These are phyloP conservation scores for Loriculus beryllinus DNA, from an alignment of 2,797 vertebrate species.

Conservation along the genomic window DNA sequence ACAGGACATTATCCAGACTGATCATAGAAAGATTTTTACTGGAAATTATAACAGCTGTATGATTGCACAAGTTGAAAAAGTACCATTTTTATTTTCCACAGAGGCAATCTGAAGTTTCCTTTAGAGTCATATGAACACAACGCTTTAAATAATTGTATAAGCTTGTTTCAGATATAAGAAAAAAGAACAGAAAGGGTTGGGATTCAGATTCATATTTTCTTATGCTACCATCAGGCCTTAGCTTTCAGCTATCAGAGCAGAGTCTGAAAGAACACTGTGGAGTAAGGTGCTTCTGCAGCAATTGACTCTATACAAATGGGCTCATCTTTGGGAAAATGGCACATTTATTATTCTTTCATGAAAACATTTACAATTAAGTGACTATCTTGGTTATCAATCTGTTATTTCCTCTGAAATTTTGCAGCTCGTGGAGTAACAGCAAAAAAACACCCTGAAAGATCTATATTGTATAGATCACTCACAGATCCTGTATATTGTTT, in stretches of 20 bases:
- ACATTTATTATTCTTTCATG: neutral
- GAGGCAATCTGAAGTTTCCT: neutral
- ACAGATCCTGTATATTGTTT: neutral
- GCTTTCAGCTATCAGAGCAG: neutral
- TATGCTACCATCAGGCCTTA: neutral
- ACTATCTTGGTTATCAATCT: neutral
- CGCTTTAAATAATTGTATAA: neutral
- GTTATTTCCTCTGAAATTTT: neutral
- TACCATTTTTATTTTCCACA: neutral
- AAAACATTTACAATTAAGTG: conserved; percentile 13
- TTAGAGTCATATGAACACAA: neutral
- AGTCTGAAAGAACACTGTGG: neutral
- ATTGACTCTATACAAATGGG: neutral
- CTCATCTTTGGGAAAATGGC: neutral
- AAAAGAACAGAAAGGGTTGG: neutral
- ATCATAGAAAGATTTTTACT: neutral
- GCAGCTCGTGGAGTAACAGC: neutral
- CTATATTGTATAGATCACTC: neutral
- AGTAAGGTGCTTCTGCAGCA: neutral
- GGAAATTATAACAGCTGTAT: neutral
- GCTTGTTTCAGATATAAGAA: neutral
- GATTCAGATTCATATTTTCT: neutral
- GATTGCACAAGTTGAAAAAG: neutral
- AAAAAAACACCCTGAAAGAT: neutral
- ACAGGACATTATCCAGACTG: neutral